phyloP scores from a whole-genome alignment of 2,113 vertebrate genomes.

The Callithrix jacchus region DNA sequence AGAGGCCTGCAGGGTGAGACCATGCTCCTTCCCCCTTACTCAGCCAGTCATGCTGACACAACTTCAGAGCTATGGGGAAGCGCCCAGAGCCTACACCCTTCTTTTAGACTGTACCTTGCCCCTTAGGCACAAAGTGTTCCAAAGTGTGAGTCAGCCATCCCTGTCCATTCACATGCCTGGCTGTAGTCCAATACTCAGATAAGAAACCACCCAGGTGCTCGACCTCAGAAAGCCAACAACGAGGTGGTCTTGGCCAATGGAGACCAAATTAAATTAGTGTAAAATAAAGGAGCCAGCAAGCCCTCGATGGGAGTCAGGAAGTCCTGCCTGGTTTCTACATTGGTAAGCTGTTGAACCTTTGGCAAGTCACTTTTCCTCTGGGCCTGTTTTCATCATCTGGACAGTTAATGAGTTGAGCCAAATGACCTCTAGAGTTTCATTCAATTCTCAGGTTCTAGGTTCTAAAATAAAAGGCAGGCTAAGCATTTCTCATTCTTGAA shows the following conservation, averaged over 20 bases:
- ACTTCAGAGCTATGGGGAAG: slow-evolving; percentile 67
- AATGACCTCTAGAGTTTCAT: neutral
- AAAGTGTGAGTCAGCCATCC: slow-evolving; percentile 70
- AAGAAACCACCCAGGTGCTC: slow-evolving; percentile 78
- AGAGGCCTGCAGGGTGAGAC: slow-evolving; percentile 51
- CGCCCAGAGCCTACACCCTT: slow-evolving; percentile 63
- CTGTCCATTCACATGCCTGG: slow-evolving; percentile 69
- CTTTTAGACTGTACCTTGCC: slow-evolving; percentile 72
- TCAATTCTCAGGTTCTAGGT: neutral
- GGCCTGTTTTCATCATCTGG: neutral
- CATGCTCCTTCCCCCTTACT: slow-evolving; percentile 35
- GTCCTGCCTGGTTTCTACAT: neutral
- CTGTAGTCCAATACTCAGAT: slow-evolving; percentile 68
- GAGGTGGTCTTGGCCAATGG: slow-evolving; percentile 54
- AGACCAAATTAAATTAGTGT: neutral
- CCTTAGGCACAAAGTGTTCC: slow-evolving; percentile 78
- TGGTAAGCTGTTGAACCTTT: neutral
- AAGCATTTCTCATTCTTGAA: neutral
- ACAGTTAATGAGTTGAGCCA: neutral
- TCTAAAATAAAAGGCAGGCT: neutral
- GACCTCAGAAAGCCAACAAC: slow-evolving; percentile 64
- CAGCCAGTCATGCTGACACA: slow-evolving; percentile 74
- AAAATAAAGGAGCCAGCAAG: neutral
- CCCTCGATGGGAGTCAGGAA: neutral
- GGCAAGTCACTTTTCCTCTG: neutral